phyloP scores from a whole-genome alignment of 2,113 vertebrate species.

The Sorex araneus region DNA sequence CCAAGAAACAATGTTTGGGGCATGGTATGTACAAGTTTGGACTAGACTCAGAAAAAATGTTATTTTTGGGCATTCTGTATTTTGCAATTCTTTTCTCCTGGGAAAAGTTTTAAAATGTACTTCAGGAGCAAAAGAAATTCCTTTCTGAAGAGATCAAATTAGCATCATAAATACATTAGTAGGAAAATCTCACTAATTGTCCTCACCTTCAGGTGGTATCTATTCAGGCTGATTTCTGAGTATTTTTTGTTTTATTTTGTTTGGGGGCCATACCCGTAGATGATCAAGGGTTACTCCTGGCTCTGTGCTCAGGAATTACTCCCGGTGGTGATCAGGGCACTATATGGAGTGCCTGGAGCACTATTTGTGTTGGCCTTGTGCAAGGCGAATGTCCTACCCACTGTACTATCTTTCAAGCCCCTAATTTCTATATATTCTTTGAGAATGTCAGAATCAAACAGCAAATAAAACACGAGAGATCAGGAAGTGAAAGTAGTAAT shows the following conservation, averaged over 20 bases:
- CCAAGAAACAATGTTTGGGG: background rate
- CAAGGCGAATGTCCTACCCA: too few species aligned
- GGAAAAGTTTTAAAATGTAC: constrained; percentile 56
- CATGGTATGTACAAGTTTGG: constrained; percentile 17
- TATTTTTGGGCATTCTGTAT: constrained; percentile 52
- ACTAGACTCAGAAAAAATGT: constrained; percentile 2
- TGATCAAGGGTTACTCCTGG: too few species aligned
- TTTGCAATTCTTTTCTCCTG: constrained; percentile 57
- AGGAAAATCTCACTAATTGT: constrained; percentile 61
- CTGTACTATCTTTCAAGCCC: too few species aligned
- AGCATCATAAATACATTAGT: constrained; percentile 40
- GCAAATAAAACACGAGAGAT: background rate
- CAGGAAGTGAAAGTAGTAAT: constrained; percentile 39
- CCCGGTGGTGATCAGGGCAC: too few species aligned
- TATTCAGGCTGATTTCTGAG: constrained; percentile 36
- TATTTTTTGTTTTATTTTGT: too few species aligned
- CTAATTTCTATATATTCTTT: background rate
- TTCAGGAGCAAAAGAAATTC: constrained; percentile 68
- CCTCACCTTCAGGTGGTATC: background rate
- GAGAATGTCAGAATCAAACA: constrained; percentile 52
- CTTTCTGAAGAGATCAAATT: constrained; percentile 61
- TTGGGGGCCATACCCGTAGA: too few species aligned
- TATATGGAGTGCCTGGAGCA: too few species aligned
- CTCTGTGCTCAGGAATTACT: too few species aligned
- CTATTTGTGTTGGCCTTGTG: too few species aligned